A percentile compares a stretch with the other conserved stretches of the same genome.
Conservation (phyloP, 2,888 invertebrate species). For the Calameuta filiformis region DNA sequence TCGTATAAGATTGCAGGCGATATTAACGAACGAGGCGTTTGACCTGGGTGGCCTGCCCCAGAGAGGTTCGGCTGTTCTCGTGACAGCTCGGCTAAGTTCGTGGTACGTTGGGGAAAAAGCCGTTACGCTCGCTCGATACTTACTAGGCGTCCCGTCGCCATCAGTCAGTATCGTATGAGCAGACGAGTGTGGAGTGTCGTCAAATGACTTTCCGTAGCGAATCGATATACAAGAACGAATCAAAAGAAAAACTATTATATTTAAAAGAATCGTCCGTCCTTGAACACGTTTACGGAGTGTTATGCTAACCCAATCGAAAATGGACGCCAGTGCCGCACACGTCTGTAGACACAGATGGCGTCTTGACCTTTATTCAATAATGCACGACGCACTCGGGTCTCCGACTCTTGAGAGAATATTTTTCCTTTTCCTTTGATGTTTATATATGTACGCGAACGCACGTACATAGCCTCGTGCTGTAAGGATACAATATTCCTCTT, state of each 20-base stretch:
- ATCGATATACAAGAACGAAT: neutral
- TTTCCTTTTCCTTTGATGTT: neutral
- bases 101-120: constrained; percentile 7
- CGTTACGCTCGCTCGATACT: neutral
- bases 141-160: constrained; percentile 16
- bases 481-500: no score
- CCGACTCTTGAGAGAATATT: neutral
- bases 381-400: neutral
- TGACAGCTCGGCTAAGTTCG: constrained; percentile 33
- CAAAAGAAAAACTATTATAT: neutral
- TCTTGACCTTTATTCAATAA: neutral
- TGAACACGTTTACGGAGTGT: neutral
- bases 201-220: constrained; percentile 1
- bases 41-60: constrained; percentile 46
- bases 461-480: neutral
- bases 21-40: constrained; percentile 37
- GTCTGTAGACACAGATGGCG: neutral
- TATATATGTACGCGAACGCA: neutral
- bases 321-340: constrained; percentile 1
- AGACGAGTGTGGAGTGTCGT: constrained; percentile 22
- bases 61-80: constrained; percentile 30
- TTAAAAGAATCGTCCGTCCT: neutral
- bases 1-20: constrained; percentile 10
- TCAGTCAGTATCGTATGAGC: constrained; percentile 22
- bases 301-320: neutral